A percentile compares a stretch with the other conserved stretches of the same genome.
These are phyloP conservation scores for Tachypleus tridentatus DNA, from an alignment of 1,140 invertebrate species.

Conservation along the genomic window DNA sequence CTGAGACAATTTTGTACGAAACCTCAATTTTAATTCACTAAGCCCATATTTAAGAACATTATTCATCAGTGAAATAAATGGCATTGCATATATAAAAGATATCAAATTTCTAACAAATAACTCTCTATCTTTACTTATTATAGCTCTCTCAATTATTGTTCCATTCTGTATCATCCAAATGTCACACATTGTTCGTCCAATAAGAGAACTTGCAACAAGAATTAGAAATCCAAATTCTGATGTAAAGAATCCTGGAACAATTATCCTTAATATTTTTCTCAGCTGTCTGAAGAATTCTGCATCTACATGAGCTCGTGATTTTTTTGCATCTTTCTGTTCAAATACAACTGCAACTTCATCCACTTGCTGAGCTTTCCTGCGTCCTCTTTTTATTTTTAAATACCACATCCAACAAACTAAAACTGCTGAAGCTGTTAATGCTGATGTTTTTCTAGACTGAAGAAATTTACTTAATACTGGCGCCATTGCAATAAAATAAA, in stretches of 20 bases:
- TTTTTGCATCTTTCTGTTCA: conserved; percentile 31
- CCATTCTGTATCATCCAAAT: conserved; percentile 93
- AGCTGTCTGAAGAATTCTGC: conserved; percentile 67
- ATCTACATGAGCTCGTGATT: conserved; percentile 73
- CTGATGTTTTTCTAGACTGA: no score
- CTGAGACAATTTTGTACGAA: conserved; percentile 75
- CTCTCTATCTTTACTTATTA: conserved; percentile 63
- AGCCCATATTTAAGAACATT: conserved; percentile 55
- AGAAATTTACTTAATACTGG: no score
- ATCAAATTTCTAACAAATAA: conserved; percentile 66
- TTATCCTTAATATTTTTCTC: conserved; percentile 58
- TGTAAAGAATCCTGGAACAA: conserved; percentile 56
- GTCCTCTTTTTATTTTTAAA: no score
- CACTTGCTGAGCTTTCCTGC: background rate
- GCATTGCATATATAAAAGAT: conserved; percentile 32
- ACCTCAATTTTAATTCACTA: conserved; percentile 79
- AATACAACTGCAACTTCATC: conserved; percentile 20
- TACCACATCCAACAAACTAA: no score
- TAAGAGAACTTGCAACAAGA: conserved; percentile 65
- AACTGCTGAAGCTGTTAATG: no score
- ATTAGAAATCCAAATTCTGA: conserved; percentile 31
- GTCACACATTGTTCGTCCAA: conserved; percentile 84
- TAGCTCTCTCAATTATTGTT: conserved; percentile 83
- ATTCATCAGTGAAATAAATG: conserved; percentile 17
- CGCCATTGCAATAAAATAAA: no score